Evolutionary conservation across 2,113 vertebrate genomes (phyloP).

Genomic region (Fukomys damarensis): DNA sequence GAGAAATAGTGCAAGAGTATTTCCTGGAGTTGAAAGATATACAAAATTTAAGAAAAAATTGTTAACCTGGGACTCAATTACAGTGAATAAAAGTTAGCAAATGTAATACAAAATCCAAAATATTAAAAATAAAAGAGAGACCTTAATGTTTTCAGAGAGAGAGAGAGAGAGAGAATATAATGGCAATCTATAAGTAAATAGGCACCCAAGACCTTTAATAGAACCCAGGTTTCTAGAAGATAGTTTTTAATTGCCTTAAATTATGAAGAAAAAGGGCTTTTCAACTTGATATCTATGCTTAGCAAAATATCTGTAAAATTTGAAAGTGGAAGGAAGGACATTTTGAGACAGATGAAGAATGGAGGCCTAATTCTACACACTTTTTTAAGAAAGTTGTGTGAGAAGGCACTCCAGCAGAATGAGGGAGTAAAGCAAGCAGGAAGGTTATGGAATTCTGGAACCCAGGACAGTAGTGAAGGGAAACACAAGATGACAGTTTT

Average conservation of each 20-base stretch:
- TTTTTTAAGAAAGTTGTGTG: not conserved
- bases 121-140: not conserved
- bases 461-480: not conserved
- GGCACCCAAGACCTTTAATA: not conserved
- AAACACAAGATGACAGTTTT: not conserved
- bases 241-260: not conserved
- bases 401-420: not conserved
- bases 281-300: not conserved
- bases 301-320: constrained; percentile 20
- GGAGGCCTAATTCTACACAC: not conserved
- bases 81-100: not conserved
- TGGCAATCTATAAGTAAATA: not conserved
- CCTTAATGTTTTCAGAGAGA: not conserved
- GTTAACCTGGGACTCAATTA: not conserved
- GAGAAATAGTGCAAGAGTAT: constrained; percentile 10
- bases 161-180: not conserved
- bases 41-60: not conserved
- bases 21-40: not conserved
- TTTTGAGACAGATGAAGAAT: not conserved
- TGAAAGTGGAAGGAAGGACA: constrained; percentile 10
- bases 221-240: not conserved
- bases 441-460: not conserved
- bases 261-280: constrained; percentile 13
- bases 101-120: not conserved
- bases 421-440: not conserved